These are phyloP conservation scores for Epinephelus coioides DNA, from an alignment of 2,797 vertebrate species.

Conservation along the genomic window DNA sequence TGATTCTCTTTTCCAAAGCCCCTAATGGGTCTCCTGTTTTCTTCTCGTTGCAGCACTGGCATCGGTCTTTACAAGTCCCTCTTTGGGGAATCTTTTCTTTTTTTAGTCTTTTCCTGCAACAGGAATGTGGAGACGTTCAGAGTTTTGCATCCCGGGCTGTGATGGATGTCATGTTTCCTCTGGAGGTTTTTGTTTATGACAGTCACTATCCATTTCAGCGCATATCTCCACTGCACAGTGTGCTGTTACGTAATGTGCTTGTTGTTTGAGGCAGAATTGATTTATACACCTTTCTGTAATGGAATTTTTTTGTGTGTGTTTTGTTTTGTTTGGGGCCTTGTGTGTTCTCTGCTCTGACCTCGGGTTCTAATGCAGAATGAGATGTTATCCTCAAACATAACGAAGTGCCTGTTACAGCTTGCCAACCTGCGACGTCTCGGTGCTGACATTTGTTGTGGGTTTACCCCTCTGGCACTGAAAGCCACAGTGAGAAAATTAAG, in stretches of 20 bases:
- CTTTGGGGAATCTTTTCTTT: constrained; percentile 48
- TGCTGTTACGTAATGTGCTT: constrained; percentile 65
- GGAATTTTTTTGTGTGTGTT: constrained; percentile 48
- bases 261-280: constrained; percentile 72
- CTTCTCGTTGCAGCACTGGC: constrained; percentile 19
- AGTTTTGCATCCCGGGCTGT: constrained; percentile 53
- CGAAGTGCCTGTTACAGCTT: constrained; percentile 60
- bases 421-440: constrained; percentile 45
- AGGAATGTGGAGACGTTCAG: constrained; percentile 34
- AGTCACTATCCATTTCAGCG: constrained; percentile 70
- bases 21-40: constrained; percentile 66
- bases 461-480: constrained; percentile 51
- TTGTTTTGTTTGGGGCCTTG: constrained; percentile 45
- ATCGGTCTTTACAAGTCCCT: constrained; percentile 51
- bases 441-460: constrained; percentile 57
- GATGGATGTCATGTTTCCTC: constrained; percentile 76
- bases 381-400: constrained; percentile 65
- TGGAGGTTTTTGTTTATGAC: constrained; percentile 73
- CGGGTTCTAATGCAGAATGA: constrained; percentile 62
- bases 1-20: constrained; percentile 40
- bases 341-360: constrained; percentile 59
- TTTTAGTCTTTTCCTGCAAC: constrained; percentile 34
- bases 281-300: constrained; percentile 71
- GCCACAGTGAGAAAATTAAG: neutral
- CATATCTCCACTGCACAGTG: constrained; percentile 67